Evolutionary conservation across 2,113 vertebrate species (phyloP).

Genomic region (Rattus norvegicus): GRCr8 NC_086032.1:58752501-58753000

Average conservation of each 20-base stretch:
- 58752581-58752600: conserved; percentile 49
- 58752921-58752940: not conserved
- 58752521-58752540: conserved; percentile 73
- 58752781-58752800: not conserved
- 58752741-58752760: not conserved
- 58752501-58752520: conserved; percentile 68
- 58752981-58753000: not conserved
- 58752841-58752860: not conserved
- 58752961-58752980: not conserved
- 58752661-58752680: conserved; percentile 36
- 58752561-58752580: conserved; percentile 70
- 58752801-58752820: not conserved
- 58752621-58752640: conserved; percentile 52
- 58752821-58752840: not conserved
- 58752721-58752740: not conserved
- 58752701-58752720: not conserved
- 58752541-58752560: conserved; percentile 63
- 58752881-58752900: not conserved
- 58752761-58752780: not conserved
- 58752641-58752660: conserved; percentile 32
- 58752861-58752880: not conserved
- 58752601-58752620: conserved; percentile 70
- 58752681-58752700: not conserved
- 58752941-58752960: not conserved
- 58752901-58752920: not conserved